Conservation (phyloP, 2,888 invertebrate genomes). For the Calameuta pallipes region DNA sequence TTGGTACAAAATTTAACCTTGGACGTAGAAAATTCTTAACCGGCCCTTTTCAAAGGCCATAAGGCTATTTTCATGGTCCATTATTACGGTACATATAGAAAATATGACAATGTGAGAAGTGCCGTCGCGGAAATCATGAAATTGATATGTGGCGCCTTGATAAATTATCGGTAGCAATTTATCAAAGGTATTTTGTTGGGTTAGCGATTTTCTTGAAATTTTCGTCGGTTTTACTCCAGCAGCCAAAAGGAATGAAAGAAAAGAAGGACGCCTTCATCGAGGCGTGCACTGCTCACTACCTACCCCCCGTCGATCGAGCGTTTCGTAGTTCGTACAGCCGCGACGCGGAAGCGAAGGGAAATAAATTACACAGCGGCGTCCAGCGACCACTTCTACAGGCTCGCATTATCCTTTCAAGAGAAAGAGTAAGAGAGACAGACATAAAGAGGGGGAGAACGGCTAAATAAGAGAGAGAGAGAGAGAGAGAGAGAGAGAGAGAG, state of each 20-base stretch:
- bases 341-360: conserved; percentile 62
- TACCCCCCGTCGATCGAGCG: conserved; percentile 54
- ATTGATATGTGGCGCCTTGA: conserved; percentile 36
- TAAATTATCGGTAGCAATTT: conserved; percentile 57
- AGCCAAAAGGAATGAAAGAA: conserved; percentile 23
- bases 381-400: conserved; percentile 48
- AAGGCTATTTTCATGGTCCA: background rate
- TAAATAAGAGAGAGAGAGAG: background rate
- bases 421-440: background rate
- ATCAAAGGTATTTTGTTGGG: conserved; percentile 50
- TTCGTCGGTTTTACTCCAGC: conserved; percentile 39
- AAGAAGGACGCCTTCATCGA: conserved; percentile 40
- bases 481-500: background rate
- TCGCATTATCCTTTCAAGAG: conserved; percentile 34
- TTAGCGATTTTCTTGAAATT: conserved; percentile 60
- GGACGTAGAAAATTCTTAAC: background rate
- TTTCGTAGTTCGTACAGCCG: conserved; percentile 53
- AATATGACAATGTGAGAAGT: background rate
- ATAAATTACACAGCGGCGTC: conserved; percentile 59
- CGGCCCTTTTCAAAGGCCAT: background rate
- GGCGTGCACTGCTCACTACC: conserved; percentile 41
- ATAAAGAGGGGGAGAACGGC: background rate
- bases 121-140: conserved; percentile 47
- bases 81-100: background rate
- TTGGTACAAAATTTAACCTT: background rate